These are phyloP conservation scores for Taeniopygia guttata DNA, from an alignment of 2,797 vertebrate species.

Conservation along the genomic window DNA sequence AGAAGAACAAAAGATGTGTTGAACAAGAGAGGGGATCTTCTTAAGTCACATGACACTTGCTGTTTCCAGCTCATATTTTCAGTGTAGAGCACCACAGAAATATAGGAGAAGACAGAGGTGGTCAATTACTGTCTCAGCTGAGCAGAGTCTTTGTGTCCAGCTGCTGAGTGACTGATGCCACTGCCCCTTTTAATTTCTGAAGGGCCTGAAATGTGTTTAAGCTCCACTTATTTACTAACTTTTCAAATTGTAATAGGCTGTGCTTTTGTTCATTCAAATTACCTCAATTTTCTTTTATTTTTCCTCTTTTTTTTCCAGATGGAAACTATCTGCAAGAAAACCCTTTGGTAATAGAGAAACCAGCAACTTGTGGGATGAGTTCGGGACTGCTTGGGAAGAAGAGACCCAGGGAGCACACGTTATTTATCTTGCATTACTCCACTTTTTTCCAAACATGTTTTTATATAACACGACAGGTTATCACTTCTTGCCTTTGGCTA, in stretches of 20 bases:
- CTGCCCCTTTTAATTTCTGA: background rate
- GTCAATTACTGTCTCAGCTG: background rate
- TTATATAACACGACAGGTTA: conserved; percentile 44
- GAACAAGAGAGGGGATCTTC: background rate
- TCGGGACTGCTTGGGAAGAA: background rate
- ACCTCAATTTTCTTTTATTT: background rate
- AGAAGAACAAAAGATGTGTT: background rate
- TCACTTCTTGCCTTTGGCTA: conserved; percentile 54
- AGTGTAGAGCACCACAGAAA: background rate
- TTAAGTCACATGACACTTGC: background rate
- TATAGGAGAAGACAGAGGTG: background rate
- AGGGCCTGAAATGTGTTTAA: background rate
- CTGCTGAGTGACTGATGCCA: background rate
- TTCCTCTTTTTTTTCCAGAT: background rate
- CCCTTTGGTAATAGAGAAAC: background rate
- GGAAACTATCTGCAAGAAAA: conserved; percentile 24
- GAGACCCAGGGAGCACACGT: background rate
- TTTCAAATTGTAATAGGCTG: background rate
- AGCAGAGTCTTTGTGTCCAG: background rate
- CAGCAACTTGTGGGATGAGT: background rate
- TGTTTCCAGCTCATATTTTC: background rate
- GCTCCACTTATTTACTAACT: background rate
- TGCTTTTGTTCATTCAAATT: background rate
- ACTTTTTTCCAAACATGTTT: background rate
- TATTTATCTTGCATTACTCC: background rate